Conservation (phyloP, 2,113 vertebrate species). For the Megatriorchis doriae region DNA sequence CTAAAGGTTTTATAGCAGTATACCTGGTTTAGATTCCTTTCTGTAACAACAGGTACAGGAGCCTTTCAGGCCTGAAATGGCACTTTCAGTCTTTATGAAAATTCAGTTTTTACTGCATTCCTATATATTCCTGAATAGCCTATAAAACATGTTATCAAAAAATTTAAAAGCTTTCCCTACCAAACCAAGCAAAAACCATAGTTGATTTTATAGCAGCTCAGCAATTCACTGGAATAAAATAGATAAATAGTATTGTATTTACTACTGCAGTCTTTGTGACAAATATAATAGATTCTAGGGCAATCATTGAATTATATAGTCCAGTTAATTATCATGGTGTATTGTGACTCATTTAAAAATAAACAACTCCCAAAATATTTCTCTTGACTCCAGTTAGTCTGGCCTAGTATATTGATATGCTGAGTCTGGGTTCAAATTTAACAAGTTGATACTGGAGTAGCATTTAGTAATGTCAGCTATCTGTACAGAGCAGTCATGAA, state of each 20-base stretch:
- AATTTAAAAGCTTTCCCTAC: not conserved
- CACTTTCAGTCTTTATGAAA: not conserved
- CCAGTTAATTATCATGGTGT: constrained; percentile 83
- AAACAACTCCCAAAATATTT: constrained; percentile 92
- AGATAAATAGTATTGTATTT: not conserved
- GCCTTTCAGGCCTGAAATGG: not conserved
- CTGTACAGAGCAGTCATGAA: constrained; percentile 74
- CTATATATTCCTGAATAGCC: not conserved
- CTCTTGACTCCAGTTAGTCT: constrained; percentile 96
- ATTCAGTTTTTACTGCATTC: not conserved
- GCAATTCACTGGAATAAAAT: not conserved
- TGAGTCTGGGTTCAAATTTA: constrained; percentile 89
- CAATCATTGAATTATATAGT: constrained; percentile 72
- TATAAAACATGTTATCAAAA: not conserved
- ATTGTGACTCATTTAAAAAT: constrained; percentile 89
- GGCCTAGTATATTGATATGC: constrained; percentile 80
- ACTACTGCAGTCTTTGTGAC: not conserved
- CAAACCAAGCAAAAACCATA: not conserved
- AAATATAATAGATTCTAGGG: constrained; percentile 6
- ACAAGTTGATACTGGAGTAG: constrained; percentile 90
- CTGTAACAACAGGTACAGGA: not conserved
- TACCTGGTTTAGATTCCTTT: not conserved
- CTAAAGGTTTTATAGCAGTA: not conserved
- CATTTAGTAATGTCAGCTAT: constrained; percentile 84
- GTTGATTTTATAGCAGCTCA: not conserved